Evolutionary conservation across 2,113 vertebrate species (phyloP).

Genomic region (Solea senegalensis): DNA sequence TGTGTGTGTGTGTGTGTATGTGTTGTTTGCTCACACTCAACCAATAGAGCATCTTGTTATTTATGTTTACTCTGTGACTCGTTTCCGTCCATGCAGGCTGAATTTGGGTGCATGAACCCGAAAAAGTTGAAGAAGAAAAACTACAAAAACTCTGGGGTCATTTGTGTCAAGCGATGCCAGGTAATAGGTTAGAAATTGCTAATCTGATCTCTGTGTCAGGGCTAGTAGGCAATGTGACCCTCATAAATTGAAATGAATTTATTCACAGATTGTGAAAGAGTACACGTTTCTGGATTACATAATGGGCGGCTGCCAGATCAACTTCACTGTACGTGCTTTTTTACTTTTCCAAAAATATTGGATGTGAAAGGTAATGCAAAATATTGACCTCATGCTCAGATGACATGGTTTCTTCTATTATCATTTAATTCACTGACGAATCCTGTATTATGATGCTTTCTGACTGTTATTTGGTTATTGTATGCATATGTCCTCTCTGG

Average conservation of each 20-base stretch:
- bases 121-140: slow-evolving; percentile 92
- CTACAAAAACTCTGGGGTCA: slow-evolving; percentile 95
- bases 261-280: slow-evolving; percentile 85
- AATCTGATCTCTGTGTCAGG: too few species aligned
- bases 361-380: too few species aligned
- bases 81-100: slow-evolving; percentile 76
- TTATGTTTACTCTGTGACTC: not conserved
- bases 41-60: not conserved
- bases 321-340: slow-evolving; percentile 91
- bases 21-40: not conserved
- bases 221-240: too few species aligned
- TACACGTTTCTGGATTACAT: slow-evolving; percentile 96
- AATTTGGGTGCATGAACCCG: slow-evolving; percentile 90
- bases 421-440: too few species aligned
- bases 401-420: too few species aligned
- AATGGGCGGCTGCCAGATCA: slow-evolving; percentile 97
- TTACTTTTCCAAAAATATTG: too few species aligned
- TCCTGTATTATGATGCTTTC: too few species aligned
- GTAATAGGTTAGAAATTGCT: slow-evolving; percentile 64
- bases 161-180: slow-evolving; percentile 90
- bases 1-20: not conserved
- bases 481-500: not conserved
- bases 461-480: too few species aligned
- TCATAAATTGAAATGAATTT: not conserved
- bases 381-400: too few species aligned